Evolutionary conservation across 2,113 vertebrate genomes (phyloP).

Genomic region (Myotis brandtii): DNA sequence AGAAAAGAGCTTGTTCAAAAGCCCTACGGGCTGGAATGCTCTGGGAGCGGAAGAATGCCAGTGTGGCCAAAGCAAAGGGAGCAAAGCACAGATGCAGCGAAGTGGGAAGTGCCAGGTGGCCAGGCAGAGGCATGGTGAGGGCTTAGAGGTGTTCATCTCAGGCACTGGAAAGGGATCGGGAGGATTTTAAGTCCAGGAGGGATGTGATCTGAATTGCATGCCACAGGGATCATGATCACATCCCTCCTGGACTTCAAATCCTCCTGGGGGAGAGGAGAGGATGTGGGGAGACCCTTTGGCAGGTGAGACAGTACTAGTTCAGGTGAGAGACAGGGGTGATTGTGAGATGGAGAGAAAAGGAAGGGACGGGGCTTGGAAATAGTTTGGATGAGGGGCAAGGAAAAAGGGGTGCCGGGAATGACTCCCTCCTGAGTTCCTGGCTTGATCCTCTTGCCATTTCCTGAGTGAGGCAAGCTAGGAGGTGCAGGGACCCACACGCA

Average conservation of each 20-base stretch:
- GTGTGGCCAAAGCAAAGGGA: background rate
- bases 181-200: background rate
- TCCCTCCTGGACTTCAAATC: no score
- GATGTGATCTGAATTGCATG: background rate
- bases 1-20: background rate
- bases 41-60: background rate
- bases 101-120: background rate
- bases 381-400: no score
- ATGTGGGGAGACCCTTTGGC: background rate
- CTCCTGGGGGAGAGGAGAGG: background rate
- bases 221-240: background rate
- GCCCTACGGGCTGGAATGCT: background rate
- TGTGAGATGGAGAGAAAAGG: background rate
- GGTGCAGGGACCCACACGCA: background rate
- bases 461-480: background rate
- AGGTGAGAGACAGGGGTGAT: background rate
- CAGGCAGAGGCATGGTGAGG: background rate
- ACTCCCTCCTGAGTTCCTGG: background rate
- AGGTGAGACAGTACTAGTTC: background rate
- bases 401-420: background rate
- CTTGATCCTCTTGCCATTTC: background rate
- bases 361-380: background rate
- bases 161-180: background rate
- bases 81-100: background rate
- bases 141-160: background rate